Base-by-base conservation (phyloP, 2,797 vertebrate species). In the Eremophila alpestris region DNA sequence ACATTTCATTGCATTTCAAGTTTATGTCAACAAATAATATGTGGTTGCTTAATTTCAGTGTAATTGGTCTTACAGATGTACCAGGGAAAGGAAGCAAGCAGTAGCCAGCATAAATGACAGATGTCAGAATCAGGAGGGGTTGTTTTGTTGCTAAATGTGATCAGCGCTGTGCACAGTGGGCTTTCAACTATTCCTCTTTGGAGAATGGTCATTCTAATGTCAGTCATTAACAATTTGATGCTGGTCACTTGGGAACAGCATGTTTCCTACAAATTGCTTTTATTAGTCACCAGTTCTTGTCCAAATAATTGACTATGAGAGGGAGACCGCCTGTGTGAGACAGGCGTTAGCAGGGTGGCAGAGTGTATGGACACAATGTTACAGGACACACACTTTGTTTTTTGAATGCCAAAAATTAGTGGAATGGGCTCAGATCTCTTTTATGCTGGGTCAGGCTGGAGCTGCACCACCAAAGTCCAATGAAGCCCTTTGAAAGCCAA, bases 201-300 rank as follows among this genome's bases (percentile, higher is more conserved):
- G n/a, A 83, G 75, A 80, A 74, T 3, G 41, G 91, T 94, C 91
- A 67, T 81, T 90, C 46, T 92, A 84, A 86, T 82, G 83, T 84
- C 93, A 84, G 67, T 90, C 88, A 83, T 91, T 93, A 95, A 67
- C 91, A 93, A 82, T 94, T 95, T 91, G 90, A 80, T 71, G 86
- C 75, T 95, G 91, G 95, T 91, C 83, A 94, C 80, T 94, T 79
- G 56, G 89, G 95, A 96, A 93, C 91, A 88, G 87, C 32, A 29
- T 90, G 92, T 93, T 89, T 94, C 64, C 86, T 90, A 88, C 80
- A 93, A 94, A 96, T 94, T 86, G 91, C 85, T 90, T 85, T 74
- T 91, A 73, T 96, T 94, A 93, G 89, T 94, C 96, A 93, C 67
- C 85, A 54, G 80, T 93, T 91, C 91, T 94, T 74, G 65, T 90